Evolutionary conservation across 2,113 vertebrate genomes (phyloP).

Genomic region (Todiramphus chloris): DNA sequence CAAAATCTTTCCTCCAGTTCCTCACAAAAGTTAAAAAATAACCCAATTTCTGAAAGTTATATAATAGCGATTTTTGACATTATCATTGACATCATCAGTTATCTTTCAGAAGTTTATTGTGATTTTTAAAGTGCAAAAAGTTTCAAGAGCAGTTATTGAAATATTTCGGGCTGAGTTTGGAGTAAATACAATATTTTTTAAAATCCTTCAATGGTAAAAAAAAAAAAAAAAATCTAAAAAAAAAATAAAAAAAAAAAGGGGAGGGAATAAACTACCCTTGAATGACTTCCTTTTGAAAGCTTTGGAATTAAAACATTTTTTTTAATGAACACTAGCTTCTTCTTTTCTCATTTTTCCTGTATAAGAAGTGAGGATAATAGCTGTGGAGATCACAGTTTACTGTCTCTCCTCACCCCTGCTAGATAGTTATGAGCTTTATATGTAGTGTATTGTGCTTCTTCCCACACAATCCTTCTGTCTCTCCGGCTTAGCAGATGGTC

Average conservation of each 20-base stretch:
- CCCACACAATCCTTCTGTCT: background rate
- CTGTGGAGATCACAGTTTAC: background rate
- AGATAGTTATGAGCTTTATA: background rate
- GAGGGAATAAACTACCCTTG: background rate
- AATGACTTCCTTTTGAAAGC: background rate
- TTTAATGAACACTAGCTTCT: background rate
- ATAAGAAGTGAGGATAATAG: background rate
- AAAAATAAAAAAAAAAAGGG: too few species aligned
- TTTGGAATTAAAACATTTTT: background rate
- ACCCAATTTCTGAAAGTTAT: background rate
- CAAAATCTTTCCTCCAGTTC: background rate
- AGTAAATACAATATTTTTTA: background rate
- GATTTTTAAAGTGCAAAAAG: background rate
- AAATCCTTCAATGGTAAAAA: background rate
- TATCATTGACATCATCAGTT: rapidly evolving
- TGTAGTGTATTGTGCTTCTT: background rate
- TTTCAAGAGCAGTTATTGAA: background rate
- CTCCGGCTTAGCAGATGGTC: background rate
- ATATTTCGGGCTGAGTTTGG: background rate
- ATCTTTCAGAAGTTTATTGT: background rate
- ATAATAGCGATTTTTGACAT: background rate
- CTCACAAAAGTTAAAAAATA: background rate
- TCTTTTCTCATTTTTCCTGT: background rate
- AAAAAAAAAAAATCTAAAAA: background rate
- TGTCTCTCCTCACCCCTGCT: background rate